Percentiles rank a stretch among this genome's conserved stretches.
phyloP scores from a whole-genome alignment of 2,888 invertebrate genomes.

The Heliconius charithonia region DNA sequence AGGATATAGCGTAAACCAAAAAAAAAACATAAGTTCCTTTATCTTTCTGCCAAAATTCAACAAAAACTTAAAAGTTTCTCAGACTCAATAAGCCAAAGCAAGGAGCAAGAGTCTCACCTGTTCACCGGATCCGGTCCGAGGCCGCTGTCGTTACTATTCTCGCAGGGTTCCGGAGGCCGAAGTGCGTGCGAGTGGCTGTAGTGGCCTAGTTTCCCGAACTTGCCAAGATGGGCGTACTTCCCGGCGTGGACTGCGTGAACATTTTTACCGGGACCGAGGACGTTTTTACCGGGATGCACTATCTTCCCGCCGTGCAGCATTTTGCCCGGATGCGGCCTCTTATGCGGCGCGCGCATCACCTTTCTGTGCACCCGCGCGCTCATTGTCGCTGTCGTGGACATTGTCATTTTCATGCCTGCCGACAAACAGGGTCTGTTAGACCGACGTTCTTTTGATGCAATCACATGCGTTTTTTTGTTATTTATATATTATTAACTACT shows the following conservation, averaged over 20 bases:
- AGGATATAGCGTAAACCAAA: no score
- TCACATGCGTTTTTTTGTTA: constrained; percentile 7
- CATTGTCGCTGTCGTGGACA: constrained; percentile 87
- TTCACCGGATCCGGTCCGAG: constrained; percentile 89
- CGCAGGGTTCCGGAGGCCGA: constrained; percentile 86
- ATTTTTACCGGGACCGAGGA: constrained; percentile 63
- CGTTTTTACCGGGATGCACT: constrained; percentile 69
- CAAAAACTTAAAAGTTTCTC: background rate
- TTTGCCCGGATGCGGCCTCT: constrained; percentile 81
- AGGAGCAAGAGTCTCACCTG: constrained; percentile 63
- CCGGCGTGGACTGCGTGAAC: constrained; percentile 56
- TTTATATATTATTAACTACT: constrained; percentile 2
- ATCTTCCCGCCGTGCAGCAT: constrained; percentile 75
- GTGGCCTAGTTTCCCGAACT: constrained; percentile 72
- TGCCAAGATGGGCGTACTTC: constrained; percentile 66
- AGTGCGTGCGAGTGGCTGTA: constrained; percentile 77
- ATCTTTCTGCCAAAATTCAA: background rate
- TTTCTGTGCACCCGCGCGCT: constrained; percentile 87
- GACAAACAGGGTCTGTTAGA: constrained; percentile 65
- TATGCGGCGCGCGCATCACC: constrained; percentile 87
- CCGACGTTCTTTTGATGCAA: constrained; percentile 28
- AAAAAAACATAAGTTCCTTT: background rate
- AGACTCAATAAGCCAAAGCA: constrained; percentile 4
- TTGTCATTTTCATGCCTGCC: constrained; percentile 89
- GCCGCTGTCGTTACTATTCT: constrained; percentile 95